Evolutionary conservation across 2,797 vertebrate species (phyloP), one percentile per base, ranked within the genome.

Genomic region (Molothrus ater): DNA sequence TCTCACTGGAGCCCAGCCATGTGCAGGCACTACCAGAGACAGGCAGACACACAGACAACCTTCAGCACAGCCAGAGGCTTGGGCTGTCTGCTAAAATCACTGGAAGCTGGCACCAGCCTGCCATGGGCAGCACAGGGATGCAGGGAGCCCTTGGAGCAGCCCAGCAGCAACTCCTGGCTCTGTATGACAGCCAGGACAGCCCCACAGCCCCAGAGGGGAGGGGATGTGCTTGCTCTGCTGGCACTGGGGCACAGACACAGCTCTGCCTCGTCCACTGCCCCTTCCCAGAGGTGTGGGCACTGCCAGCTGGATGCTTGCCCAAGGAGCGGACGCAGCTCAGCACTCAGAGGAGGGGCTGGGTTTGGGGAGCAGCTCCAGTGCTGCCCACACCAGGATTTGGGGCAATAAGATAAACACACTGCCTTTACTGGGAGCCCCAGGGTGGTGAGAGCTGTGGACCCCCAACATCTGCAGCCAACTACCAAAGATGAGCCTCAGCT

Each of bases 241-340:
- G 43, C n/a, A 84, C 17, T 1, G 2, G 26, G 42, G 42, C 85
- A 91, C 11, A 69, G 45, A 70, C 53, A 25, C 28, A 21, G 76
- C 57, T 68, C 61, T 68, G 75, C 80, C 80, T 48, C 34, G 43
- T 32, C 47, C 65, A 42, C 25, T 2, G 9, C 42, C 57, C 20
- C 40, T 40, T n/a, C 56, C 17, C 18, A 7, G 2, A 42, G 68
- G 24, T 14, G 36, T 1, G 9, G 80, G 65, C 28, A 47, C 19
- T 13, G 7, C 7, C 1, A 54, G 29, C 7, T 11, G 45, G 59
- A 21, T 0, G 1, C 29, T 24, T 34, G 19, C 34, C 1, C 0
- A 38, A 66, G 18, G 32, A 85, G 10, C 1, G 8, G 78, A 47
- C 60, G 32, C 74, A 70, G 25, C 24, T 80, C 34, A 89, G 36